phyloP scores from a whole-genome alignment of 2,797 vertebrate species.

The Xiphophorus birchmanni region DNA sequence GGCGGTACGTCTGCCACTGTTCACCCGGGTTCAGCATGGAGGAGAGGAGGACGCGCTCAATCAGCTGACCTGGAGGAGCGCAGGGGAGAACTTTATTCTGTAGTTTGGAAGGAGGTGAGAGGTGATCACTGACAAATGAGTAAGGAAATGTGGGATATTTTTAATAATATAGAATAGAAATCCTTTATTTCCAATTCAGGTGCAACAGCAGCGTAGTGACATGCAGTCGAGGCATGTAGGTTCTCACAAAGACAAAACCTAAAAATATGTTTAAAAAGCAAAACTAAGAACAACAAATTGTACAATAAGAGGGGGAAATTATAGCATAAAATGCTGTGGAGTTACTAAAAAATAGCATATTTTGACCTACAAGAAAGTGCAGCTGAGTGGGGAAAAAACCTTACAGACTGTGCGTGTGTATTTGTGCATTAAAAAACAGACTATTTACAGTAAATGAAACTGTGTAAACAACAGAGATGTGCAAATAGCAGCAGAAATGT shows the following conservation, averaged over 20 bases:
- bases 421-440: not conserved
- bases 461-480: not conserved
- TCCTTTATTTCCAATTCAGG: not conserved
- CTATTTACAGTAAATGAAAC: not conserved
- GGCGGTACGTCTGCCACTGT: slow-evolving; percentile 78
- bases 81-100: not conserved
- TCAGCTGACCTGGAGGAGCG: slow-evolving; percentile 73
- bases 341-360: not conserved
- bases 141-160: not conserved
- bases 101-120: not conserved
- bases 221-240: not conserved
- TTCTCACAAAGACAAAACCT: not conserved
- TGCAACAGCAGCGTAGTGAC: no score
- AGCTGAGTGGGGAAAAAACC: not conserved
- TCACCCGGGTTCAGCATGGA: slow-evolving; percentile 84
- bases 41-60: slow-evolving; percentile 81
- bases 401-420: not conserved
- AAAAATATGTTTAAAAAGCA: not conserved
- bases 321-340: not conserved
- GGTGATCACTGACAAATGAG: not conserved
- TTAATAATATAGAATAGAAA: not conserved
- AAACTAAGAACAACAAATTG: not conserved
- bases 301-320: not conserved
- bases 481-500: not conserved
- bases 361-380: not conserved